Base-by-base conservation (phyloP, 2,113 vertebrate species). In the Zeus faber region DNA sequence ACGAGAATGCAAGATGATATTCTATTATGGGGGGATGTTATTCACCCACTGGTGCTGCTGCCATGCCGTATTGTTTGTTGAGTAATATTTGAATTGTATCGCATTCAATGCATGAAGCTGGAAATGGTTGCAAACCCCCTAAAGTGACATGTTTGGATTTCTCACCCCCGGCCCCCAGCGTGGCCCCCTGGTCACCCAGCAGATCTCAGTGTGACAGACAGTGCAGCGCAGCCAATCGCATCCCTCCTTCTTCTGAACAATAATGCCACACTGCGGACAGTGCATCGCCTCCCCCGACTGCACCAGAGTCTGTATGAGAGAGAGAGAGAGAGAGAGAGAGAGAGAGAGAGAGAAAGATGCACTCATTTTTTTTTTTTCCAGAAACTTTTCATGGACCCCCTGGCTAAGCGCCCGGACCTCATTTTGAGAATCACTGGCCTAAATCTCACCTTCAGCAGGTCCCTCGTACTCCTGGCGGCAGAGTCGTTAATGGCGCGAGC, bases 181-280 rank as follows among this genome's bases (percentile, higher is more conserved):
- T 0, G 91, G 93, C 1, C 94, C 94, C 79, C 95, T 93, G 58
- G 95, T 97, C 52, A 96, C 95, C 95, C 95, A 97, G 83, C 95
- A 98, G 85, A 98, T 96, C 88, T 98, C 95, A 0, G 93, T 96
- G 77, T 95, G 94, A 77, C 95, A 98, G 49, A 97, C 91, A 0
- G 94, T 92, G 76, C 95, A 98, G 53, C 94, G 94, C 60, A 98
- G 83, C 95, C 95, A 98, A 85, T 98, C 95, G 3, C 95, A 98
- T 22, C 95, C 95, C 0, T 94, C 95, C 72, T 95, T 95, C 87
- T 96, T 97, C 89, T 97, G 95, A 10, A 97, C 91, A 8, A 96
- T 89, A 31, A 98, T 95, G 54, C 65, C 85, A 84, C 95, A 98
- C 50, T 89, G 89, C 0, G 95, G 95, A 74, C 95, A 98, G 76